Base-by-base conservation (phyloP, 2,888 invertebrate genomes). In the Tromatobia lineatoria region DNA sequence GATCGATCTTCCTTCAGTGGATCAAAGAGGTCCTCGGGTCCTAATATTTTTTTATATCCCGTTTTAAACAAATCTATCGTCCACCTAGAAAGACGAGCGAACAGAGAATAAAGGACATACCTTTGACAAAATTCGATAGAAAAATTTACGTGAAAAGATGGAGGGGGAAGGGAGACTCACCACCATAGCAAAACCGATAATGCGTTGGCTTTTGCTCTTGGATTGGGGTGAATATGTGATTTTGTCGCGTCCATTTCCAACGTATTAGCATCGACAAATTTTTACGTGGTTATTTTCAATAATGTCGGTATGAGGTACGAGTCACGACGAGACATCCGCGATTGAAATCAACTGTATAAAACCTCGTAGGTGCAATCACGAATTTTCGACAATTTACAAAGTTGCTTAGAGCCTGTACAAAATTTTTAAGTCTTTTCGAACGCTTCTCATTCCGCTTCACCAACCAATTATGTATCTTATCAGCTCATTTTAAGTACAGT, bases 21-120 rank as follows among this genome's bases (percentile, higher is more conserved):
- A 88, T 96, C 96, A 90, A 96, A 96, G 59, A 98, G 94, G 93
- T 98, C 98, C 34, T 95, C 94, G 61, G 96, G 95, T 86, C 96
- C 96, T 67, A 98, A 93, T 70, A 96, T 96, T 89, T 97, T 96
- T 79, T 94, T 95, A 89, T 96, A 96, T 0, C 98, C 98, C 91
- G 96, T 96, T 88, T 95, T 96, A 94, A 98, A 98, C 89, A 97
- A 94, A 6, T 96, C 96, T 90, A 97, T 94, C 77, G 97, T 96
- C 96, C 97, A 98, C 94, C 97, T 97, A 91, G 20, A 45, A 34
- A 18, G 52, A 61, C 18, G 4, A 13, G 38, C 61, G 3, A 66
- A 20, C 1, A 11, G 11, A 6, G 20, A 42, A 42, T 66, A 3
- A 66, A 42, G n/a, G n/a, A n/a, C n/a, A 1, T 1, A 42, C 0